Conservation (phyloP, 2,113 vertebrate genomes). For the Scartelaos histophorus region DNA sequence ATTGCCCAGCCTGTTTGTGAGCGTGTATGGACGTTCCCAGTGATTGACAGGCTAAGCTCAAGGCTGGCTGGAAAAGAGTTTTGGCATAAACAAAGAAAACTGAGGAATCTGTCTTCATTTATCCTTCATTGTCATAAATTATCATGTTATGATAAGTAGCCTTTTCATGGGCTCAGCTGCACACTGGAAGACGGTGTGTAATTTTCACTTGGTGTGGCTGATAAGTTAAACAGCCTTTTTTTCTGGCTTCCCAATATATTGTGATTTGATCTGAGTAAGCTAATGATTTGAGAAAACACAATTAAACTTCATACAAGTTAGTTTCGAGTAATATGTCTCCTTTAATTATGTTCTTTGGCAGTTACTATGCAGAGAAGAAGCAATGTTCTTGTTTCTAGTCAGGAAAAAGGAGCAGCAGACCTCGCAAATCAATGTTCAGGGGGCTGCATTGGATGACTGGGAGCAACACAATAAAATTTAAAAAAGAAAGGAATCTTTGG, state of each 20-base stretch:
- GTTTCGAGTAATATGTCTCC: background rate
- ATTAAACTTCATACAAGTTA: too few species aligned
- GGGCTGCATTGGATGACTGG: too few species aligned
- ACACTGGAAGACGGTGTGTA: background rate
- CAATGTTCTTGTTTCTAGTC: background rate
- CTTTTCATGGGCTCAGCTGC: slow-evolving; percentile 21
- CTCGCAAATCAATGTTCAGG: too few species aligned
- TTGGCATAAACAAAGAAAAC: slow-evolving; percentile 1
- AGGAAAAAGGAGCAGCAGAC: background rate
- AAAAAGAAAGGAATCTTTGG: too few species aligned
- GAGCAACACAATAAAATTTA: too few species aligned
- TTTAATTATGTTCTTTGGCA: background rate
- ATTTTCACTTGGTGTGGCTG: slow-evolving; percentile 26
- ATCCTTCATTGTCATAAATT: slow-evolving; percentile 7
- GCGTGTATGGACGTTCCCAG: slow-evolving; percentile 8
- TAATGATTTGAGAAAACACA: background rate
- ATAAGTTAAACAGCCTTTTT: slow-evolving; percentile 10
- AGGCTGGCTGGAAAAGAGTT: slow-evolving; percentile 26
- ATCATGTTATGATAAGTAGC: slow-evolving; percentile 27
- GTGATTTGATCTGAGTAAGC: too few species aligned
- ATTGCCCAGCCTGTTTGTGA: slow-evolving; percentile 33
- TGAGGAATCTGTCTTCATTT: background rate
- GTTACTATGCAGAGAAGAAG: background rate
- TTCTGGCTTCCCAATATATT: too few species aligned
- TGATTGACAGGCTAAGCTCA: slow-evolving; percentile 45